These are phyloP conservation scores for Noctua janthina DNA, from an alignment of 2,888 invertebrate species.

Conservation along the genomic window DNA sequence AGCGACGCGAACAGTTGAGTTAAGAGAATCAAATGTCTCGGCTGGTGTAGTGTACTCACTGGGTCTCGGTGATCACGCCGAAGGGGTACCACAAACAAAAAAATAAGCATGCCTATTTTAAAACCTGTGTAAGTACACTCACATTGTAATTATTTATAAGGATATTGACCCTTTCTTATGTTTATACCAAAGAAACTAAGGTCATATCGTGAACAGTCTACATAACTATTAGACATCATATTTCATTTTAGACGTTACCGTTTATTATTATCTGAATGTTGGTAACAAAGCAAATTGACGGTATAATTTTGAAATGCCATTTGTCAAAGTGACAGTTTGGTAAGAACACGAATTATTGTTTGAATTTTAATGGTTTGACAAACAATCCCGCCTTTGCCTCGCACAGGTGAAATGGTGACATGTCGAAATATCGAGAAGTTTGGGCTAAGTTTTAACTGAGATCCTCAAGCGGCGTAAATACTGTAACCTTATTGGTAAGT, in stretches of 20 bases:
- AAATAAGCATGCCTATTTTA: neutral
- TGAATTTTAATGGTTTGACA: neutral
- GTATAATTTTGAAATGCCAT: conserved; percentile 13
- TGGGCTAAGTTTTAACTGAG: too few relatives aligned
- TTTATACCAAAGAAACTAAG: neutral
- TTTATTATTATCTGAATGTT: conserved; percentile 20
- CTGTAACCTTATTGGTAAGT: too few relatives aligned
- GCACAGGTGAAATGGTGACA: neutral
- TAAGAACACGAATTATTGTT: conserved; percentile 1
- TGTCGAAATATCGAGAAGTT: too few relatives aligned
- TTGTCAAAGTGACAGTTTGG: conserved; percentile 45
- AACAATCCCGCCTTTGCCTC: neutral
- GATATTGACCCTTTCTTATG: neutral
- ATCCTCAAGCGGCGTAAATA: too few relatives aligned
- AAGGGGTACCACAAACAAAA: conserved; percentile 91
- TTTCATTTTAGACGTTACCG: conserved; percentile 36
- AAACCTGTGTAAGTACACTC: neutral
- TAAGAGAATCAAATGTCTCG: neutral
- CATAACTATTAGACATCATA: conserved; percentile 29
- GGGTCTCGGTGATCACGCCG: conserved; percentile 88
- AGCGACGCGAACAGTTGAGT: neutral
- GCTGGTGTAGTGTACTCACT: conserved; percentile 72
- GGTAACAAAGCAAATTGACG: conserved; percentile 22
- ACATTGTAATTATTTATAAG: neutral
- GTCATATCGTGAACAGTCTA: conserved; percentile 9